Conservation (phyloP, 1,140 invertebrate species). For the Rhizoglyphus robini region DNA sequence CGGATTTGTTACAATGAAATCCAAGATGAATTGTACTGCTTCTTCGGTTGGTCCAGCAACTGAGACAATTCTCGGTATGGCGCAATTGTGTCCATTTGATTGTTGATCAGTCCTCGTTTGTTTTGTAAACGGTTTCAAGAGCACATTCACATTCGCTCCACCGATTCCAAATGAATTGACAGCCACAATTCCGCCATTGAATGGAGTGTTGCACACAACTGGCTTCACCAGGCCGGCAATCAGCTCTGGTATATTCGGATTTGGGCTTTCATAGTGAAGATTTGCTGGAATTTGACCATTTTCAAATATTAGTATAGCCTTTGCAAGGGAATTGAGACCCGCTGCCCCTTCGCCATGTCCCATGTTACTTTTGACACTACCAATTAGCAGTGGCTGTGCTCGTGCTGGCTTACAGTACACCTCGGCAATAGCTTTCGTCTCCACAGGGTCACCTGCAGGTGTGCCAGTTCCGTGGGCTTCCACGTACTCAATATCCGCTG, state of each 20-base stretch:
- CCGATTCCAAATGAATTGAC: constrained; percentile 25
- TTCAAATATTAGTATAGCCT: constrained; percentile 80
- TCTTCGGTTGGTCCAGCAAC: constrained; percentile 20
- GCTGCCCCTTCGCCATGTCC: constrained; percentile 91
- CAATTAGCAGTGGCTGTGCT: constrained; percentile 63
- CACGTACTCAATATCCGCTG: constrained; percentile 32
- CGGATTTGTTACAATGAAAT: constrained; percentile 31
- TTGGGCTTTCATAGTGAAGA: constrained; percentile 72
- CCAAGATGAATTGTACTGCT: constrained; percentile 35
- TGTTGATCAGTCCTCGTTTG: constrained; percentile 35
- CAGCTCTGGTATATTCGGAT: constrained; percentile 73
- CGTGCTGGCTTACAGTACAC: constrained; percentile 65
- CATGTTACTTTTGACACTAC: constrained; percentile 96
- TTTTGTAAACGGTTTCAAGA: constrained; percentile 45
- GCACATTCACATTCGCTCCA: constrained; percentile 23
- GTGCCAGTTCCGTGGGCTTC: constrained; percentile 40
- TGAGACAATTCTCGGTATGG: constrained; percentile 15
- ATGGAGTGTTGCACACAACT: constrained; percentile 26
- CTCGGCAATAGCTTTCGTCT: constrained; percentile 80
- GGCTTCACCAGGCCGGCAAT: constrained; percentile 67
- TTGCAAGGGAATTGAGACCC: constrained; percentile 67
- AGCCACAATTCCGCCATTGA: constrained; percentile 22
- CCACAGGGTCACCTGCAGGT: constrained; percentile 82
- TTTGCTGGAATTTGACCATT: constrained; percentile 68
- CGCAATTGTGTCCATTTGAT: constrained; percentile 24